Percentiles rank a stretch among this genome's conserved stretches.
These are phyloP conservation scores for Hybognathus amarus DNA, from an alignment of 2,797 vertebrate genomes.

Conservation along the genomic window DNA sequence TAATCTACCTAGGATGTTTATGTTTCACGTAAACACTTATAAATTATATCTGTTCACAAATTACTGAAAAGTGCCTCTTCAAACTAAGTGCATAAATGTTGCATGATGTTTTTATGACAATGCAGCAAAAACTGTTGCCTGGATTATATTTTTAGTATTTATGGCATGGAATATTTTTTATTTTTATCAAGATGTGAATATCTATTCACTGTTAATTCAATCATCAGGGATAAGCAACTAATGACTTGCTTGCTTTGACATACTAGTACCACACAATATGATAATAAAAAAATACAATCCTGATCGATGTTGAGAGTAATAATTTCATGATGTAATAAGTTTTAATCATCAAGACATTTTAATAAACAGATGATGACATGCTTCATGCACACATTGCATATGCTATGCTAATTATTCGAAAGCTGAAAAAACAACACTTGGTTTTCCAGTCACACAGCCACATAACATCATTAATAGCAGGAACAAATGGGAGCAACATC, in stretches of 20 bases:
- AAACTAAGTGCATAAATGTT: background rate
- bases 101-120: background rate
- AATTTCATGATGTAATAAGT: background rate
- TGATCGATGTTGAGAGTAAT: background rate
- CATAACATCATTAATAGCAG: background rate
- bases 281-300: constrained; percentile 13
- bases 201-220: constrained; percentile 25
- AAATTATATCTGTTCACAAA: constrained; percentile 1
- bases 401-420: background rate
- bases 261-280: background rate
- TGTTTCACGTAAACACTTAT: constrained; percentile 1
- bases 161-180: background rate
- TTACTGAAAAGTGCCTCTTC: constrained; percentile 7
- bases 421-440: background rate
- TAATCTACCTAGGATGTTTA: background rate
- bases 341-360: background rate
- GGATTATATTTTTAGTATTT: background rate
- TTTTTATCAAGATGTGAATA: constrained; percentile 31
- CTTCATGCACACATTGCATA: background rate
- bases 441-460: background rate
- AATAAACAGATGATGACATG: background rate
- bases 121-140: background rate
- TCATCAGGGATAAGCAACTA: constrained; percentile 7
- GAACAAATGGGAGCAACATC: background rate
- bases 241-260: constrained; percentile 12